Evolutionary conservation across 2,797 vertebrate genomes (phyloP), one percentile per base, ranked within the genome.

Genomic region (Melanotaenia nigrans): DNA sequence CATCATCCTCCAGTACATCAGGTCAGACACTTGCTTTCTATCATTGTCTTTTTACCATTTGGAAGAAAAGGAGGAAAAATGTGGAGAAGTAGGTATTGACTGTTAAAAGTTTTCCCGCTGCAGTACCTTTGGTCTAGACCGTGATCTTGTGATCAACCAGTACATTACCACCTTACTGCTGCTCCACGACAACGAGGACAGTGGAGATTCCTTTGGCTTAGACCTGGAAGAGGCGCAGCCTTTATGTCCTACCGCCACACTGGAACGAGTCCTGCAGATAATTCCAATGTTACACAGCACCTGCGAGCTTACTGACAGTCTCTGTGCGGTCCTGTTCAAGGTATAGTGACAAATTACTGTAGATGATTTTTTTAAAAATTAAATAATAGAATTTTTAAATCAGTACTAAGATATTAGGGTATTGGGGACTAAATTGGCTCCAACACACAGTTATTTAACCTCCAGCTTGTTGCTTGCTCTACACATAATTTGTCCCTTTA

Each of bases 111-210:
- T 7, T 12, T 40, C 53, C 3, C 47, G 25, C 75, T 81, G 56
- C 71, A 99, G 97, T 64, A 92, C 96, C 0, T 99, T 95, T 78
- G 93, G 91, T 70, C 83, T 99, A 77, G 95, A 99, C 87, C 93
- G 89, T 0, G 96, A 98, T 61, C 66, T 86, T 0, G 95, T 96
- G 1, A 95, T 99, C 53, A 96, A 96, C 85, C 93, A 96, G 22
- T 98, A 96, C 89, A 96, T 99, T n/a, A 97, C 97, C 85, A 96
- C 96, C 0, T 89, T 97, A 1, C 91, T 98, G 78, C 94, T 99
- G 38, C 94, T 94, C 59, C 89, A 94, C 55, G 93, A 92, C 49
- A 84, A 85, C 0, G 90, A 90, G 5, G 78, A 90, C 79, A 16
- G 68, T 22, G 47, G 61, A 28, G 73, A 30, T 2, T 0, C 38